Evolutionary conservation across 1,140 invertebrate genomes (phyloP).

Genomic region (Drosophila ananassae): DNA sequence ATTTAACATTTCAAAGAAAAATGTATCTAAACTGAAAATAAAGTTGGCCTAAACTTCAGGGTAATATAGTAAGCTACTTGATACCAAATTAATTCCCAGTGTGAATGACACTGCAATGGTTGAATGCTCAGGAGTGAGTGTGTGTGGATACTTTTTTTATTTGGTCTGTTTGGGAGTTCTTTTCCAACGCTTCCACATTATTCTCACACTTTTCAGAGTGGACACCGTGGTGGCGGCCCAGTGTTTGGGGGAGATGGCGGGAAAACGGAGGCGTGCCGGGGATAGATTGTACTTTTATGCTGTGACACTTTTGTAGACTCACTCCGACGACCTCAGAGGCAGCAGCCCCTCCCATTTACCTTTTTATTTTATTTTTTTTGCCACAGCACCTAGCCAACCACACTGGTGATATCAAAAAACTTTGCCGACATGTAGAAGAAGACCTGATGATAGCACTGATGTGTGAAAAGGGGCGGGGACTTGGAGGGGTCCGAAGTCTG

Average conservation of each 20-base stretch:
- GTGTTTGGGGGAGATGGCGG: background rate
- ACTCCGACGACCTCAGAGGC: constrained; percentile 24
- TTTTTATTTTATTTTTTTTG: constrained; percentile 5
- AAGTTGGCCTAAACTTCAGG: too few species aligned
- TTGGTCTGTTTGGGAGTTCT: constrained; percentile 33
- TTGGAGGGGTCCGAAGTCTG: constrained; percentile 6
- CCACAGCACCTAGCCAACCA: constrained; percentile 39
- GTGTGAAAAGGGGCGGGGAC: constrained; percentile 33
- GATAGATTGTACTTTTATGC: constrained; percentile 70
- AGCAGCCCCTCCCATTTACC: background rate
- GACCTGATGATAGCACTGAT: constrained; percentile 51
- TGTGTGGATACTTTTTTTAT: constrained; percentile 14
- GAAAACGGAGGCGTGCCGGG: constrained; percentile 10
- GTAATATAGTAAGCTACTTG: constrained; percentile 10
- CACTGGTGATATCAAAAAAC: constrained; percentile 71
- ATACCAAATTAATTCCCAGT: constrained; percentile 47
- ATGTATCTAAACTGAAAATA: too few species aligned
- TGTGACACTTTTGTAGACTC: constrained; percentile 72
- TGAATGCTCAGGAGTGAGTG: constrained; percentile 13
- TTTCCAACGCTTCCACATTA: constrained; percentile 61
- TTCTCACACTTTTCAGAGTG: constrained; percentile 70
- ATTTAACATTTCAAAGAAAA: too few species aligned
- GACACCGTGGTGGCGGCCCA: constrained; percentile 25
- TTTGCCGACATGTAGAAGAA: constrained; percentile 66
- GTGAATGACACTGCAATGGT: constrained; percentile 70